phyloP scores from a whole-genome alignment of 2,113 vertebrate species.

The Lichenostomus cassidix region DNA sequence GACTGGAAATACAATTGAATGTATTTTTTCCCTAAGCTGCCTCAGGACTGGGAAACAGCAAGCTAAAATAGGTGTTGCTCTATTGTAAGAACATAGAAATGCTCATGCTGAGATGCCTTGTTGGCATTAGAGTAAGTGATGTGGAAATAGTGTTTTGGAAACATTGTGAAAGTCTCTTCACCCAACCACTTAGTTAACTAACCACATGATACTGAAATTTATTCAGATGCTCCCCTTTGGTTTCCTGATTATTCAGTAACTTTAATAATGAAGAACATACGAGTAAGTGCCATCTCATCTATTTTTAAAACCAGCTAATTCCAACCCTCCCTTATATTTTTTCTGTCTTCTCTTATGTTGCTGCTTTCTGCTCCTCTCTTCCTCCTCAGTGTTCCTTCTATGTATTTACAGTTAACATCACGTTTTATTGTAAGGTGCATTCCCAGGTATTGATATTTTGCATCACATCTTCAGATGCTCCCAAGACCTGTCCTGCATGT shows the following conservation, averaged over 20 bases:
- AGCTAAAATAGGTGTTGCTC: constrained; percentile 4
- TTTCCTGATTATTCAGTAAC: constrained; percentile 11
- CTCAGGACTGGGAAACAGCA: neutral
- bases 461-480: neutral
- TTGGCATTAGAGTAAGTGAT: neutral
- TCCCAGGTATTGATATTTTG: neutral
- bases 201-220: neutral
- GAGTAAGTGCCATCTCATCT: neutral
- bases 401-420: neutral
- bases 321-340: neutral
- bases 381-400: neutral
- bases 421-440: accelerated
- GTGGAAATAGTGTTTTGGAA: constrained; percentile 34
- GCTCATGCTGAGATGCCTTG: neutral
- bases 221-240: neutral
- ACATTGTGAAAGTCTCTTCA: neutral
- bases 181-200: neutral
- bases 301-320: neutral
- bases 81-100: neutral
- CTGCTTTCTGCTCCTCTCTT: neutral
- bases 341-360: neutral
- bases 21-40: neutral
- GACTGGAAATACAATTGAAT: constrained; percentile 1
- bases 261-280: neutral
- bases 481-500: neutral